phyloP scores from a whole-genome alignment of 1,140 invertebrate species.

The Drosophila pruinosa region DNA sequence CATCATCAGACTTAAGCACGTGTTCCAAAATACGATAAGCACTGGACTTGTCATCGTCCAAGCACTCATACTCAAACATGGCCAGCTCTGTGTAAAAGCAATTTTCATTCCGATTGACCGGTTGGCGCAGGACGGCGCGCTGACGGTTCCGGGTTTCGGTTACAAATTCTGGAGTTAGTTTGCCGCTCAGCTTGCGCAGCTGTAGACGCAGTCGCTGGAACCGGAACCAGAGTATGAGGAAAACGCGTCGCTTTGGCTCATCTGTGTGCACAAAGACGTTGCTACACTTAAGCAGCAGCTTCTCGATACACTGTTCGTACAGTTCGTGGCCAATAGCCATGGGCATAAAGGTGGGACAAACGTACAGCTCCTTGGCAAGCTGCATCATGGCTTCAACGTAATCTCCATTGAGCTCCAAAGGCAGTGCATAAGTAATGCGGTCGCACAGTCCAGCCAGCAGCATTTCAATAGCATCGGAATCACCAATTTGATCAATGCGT shows the following conservation, averaged over 20 bases:
- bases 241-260: conserved; percentile 81
- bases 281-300: conserved; percentile 81
- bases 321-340: conserved; percentile 85
- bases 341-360: conserved; percentile 86
- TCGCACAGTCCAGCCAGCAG: conserved; percentile 45
- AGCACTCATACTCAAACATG: conserved; percentile 85
- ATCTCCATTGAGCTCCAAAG: background rate
- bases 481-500: conserved; percentile 75
- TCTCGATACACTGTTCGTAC: conserved; percentile 84
- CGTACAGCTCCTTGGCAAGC: conserved; percentile 66
- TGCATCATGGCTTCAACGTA: conserved; percentile 26
- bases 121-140: conserved; percentile 84
- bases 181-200: conserved; percentile 83
- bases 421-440: conserved; percentile 35
- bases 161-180: conserved; percentile 72
- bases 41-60: conserved; percentile 82
- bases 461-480: conserved; percentile 83
- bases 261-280: conserved; percentile 64
- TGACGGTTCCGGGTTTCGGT: conserved; percentile 84
- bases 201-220: conserved; percentile 85
- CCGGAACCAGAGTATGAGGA: conserved; percentile 86
- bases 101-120: conserved; percentile 75
- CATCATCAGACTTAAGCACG: conserved; percentile 51
- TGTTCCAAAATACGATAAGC: conserved; percentile 80
- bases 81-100: conserved; percentile 86